A percentile compares a stretch with the other conserved stretches of the same genome.
Conservation (phyloP, 1,140 invertebrate species). For the Nixonia krombeini region DNA sequence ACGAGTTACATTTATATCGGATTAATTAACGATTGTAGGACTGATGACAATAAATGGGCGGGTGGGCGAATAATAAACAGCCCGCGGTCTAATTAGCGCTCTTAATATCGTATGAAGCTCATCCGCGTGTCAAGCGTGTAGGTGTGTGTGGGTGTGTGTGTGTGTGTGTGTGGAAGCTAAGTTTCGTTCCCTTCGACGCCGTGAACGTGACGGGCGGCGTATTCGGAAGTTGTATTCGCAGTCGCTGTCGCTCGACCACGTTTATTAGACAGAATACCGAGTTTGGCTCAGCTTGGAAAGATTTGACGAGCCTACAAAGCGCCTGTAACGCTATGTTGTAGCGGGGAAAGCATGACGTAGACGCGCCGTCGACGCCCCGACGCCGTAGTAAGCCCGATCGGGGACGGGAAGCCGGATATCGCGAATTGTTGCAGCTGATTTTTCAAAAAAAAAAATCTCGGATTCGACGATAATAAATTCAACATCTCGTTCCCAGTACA, state of each 20-base stretch:
- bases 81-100: too few species aligned
- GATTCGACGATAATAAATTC: too few species aligned
- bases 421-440: constrained; percentile 20
- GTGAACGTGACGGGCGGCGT: constrained; percentile 17
- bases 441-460: too few species aligned
- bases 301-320: constrained; percentile 53
- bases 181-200: constrained; percentile 15
- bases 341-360: constrained; percentile 43
- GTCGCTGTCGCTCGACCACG: constrained; percentile 31
- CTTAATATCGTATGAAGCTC: too few species aligned
- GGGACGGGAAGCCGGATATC: constrained; percentile 26
- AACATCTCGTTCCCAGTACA: too few species aligned
- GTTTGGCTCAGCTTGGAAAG: constrained; percentile 27
- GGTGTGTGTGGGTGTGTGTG: too few species aligned
- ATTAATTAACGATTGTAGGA: too few species aligned
- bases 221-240: constrained; percentile 32
- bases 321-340: constrained; percentile 42
- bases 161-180: constrained; percentile 5
- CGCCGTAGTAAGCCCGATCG: constrained; percentile 32
- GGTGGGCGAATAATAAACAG: too few species aligned
- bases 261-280: constrained; percentile 48
- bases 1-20: too few species aligned
- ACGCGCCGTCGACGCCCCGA: constrained; percentile 37
- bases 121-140: too few species aligned
- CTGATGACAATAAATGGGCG: too few species aligned